phyloP scores from a whole-genome alignment of 2,888 invertebrate species.

The Trachelus troglodyta region DNA sequence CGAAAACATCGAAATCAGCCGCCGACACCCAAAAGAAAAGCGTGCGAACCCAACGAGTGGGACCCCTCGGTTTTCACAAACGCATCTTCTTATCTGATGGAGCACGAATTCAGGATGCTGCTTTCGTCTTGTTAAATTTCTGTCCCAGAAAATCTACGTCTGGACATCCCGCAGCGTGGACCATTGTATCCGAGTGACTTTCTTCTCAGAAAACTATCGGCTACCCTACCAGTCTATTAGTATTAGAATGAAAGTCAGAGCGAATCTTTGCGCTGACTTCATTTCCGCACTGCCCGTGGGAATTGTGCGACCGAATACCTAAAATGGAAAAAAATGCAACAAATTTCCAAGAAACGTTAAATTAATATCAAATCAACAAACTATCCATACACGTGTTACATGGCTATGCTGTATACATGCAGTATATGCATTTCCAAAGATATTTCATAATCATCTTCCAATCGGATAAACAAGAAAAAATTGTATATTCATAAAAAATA shows the following conservation, averaged over 20 bases:
- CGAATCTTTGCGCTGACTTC: conserved; percentile 18
- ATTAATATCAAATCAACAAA: no score
- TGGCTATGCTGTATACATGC: no score
- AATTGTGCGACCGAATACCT: conserved; percentile 30
- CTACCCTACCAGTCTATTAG: conserved; percentile 62
- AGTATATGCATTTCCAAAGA: no score
- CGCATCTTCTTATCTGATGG: conserved; percentile 54
- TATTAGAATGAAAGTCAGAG: conserved; percentile 38
- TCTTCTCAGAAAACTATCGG: conserved; percentile 57
- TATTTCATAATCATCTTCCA: no score
- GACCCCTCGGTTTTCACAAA: conserved; percentile 54
- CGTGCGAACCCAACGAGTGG: conserved; percentile 47
- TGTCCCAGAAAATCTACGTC: conserved; percentile 57
- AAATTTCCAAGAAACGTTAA: conserved; percentile 5
- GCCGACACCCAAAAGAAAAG: conserved; percentile 35
- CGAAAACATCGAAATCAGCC: not conserved
- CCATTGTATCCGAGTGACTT: conserved; percentile 29
- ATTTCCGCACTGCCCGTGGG: conserved; percentile 40
- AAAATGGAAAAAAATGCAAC: conserved; percentile 33
- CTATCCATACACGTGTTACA: no score
- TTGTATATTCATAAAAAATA: not conserved
- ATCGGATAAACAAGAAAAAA: not conserved
- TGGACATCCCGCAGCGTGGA: conserved; percentile 58
- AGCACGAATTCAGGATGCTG: conserved; percentile 32
- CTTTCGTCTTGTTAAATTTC: conserved; percentile 64